A percentile compares a stretch with the other conserved stretches of the same genome.
Evolutionary conservation across 2,888 invertebrate species (phyloP).

Genomic region (Drosophila infuscata): DNA sequence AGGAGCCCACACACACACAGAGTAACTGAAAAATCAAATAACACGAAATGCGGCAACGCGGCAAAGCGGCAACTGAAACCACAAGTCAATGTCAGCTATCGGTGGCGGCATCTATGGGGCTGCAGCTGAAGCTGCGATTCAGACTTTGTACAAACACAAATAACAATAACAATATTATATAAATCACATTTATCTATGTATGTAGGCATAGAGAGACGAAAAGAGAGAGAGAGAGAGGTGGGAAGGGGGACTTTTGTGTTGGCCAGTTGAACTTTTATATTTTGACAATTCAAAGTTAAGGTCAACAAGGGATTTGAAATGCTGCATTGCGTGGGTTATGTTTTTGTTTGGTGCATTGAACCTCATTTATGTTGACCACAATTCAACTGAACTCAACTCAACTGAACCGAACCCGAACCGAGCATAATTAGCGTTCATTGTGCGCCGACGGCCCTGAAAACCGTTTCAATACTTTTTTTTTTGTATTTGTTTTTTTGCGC

Average conservation of each 20-base stretch:
- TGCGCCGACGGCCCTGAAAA: constrained; percentile 65
- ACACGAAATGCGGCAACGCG: constrained; percentile 47
- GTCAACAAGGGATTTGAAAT: constrained; percentile 80
- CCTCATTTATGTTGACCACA: constrained; percentile 42
- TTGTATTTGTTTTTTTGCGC: constrained; percentile 34
- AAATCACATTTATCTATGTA: constrained; percentile 36
- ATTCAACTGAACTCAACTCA: constrained; percentile 13
- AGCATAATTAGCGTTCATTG: constrained; percentile 77
- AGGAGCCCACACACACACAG: constrained; percentile 82
- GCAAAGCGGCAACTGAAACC: constrained; percentile 69
- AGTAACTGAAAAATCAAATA: constrained; percentile 36
- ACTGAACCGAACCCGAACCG: constrained; percentile 26
- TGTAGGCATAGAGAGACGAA: neutral
- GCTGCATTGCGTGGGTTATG: constrained; percentile 64
- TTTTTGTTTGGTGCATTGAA: constrained; percentile 66
- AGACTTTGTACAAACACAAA: constrained; percentile 4
- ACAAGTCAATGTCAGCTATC: constrained; percentile 82
- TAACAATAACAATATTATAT: constrained; percentile 14
- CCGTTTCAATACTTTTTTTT: constrained; percentile 38
- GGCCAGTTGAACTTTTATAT: constrained; percentile 63
- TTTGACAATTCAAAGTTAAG: constrained; percentile 81
- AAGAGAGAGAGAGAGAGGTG: neutral
- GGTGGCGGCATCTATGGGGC: constrained; percentile 68
- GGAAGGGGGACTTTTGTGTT: neutral
- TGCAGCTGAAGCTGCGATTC: constrained; percentile 36